Evolutionary conservation across 2,797 vertebrate species (phyloP).

Genomic region (Sebastes minor): DNA sequence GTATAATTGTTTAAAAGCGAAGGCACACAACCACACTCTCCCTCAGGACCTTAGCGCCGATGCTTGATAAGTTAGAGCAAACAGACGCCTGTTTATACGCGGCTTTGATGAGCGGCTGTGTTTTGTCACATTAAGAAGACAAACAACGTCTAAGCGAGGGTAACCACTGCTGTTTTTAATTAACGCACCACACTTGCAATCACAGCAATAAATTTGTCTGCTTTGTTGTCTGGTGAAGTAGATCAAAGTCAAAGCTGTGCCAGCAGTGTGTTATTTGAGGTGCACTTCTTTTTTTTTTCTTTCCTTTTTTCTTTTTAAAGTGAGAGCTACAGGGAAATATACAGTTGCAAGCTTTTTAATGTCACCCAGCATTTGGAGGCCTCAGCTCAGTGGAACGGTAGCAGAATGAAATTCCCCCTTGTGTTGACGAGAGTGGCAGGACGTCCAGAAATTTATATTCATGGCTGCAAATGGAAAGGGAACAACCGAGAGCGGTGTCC

Average conservation of each 20-base stretch:
- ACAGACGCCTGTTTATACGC: conserved; percentile 70
- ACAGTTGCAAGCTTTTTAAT: conserved; percentile 50
- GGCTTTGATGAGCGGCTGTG: conserved; percentile 74
- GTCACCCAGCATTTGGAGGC: conserved; percentile 48
- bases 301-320: conserved; percentile 17
- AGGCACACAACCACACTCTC: conserved; percentile 24
- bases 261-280: conserved; percentile 38
- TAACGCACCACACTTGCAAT: conserved; percentile 70
- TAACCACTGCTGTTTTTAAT: conserved; percentile 78
- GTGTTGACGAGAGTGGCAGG: conserved; percentile 55
- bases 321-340: conserved; percentile 56
- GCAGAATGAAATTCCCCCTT: conserved; percentile 43
- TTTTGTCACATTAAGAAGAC: conserved; percentile 71
- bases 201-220: conserved; percentile 72
- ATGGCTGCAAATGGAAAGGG: conserved; percentile 66
- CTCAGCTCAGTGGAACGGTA: conserved; percentile 25
- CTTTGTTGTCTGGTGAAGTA: conserved; percentile 59
- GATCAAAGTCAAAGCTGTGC: conserved; percentile 76
- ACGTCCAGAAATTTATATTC: conserved; percentile 70
- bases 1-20: conserved; percentile 60
- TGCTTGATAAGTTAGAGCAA: conserved; percentile 72
- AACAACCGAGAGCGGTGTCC: conserved; percentile 59
- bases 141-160: conserved; percentile 71
- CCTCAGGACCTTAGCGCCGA: conserved; percentile 42
- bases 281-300: conserved; percentile 3